Conservation (phyloP, 1,140 invertebrate genomes). For the Piezodorus guildinii region DNA sequence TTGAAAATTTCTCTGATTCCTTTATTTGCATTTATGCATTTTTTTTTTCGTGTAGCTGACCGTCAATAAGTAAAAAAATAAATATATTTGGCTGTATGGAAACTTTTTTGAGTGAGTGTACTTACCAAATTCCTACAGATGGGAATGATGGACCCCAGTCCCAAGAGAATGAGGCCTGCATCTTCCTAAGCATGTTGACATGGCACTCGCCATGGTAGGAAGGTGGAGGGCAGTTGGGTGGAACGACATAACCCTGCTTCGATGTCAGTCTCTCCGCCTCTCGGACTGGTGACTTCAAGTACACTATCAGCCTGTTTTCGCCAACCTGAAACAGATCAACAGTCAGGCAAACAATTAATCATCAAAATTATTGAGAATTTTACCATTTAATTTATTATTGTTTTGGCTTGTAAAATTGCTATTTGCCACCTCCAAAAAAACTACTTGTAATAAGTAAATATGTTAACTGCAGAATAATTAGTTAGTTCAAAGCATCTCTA, state of each 20-base stretch:
- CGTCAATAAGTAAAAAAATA: too few species aligned
- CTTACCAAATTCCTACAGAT: conserved; percentile 80
- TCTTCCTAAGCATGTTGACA: conserved; percentile 88
- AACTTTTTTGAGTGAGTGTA: too few species aligned
- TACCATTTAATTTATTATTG: not conserved
- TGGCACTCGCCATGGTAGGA: conserved; percentile 88
- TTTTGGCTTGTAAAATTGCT: too few species aligned
- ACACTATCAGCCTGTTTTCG: conserved; percentile 36
- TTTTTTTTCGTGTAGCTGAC: too few species aligned
- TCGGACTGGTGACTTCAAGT: conserved; percentile 62
- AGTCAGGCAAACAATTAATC: not conserved
- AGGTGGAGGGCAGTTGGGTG: conserved; percentile 63
- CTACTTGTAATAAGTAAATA: too few species aligned
- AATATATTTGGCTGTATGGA: too few species aligned
- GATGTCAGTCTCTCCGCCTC: conserved; percentile 47
- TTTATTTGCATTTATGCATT: too few species aligned
- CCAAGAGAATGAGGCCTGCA: conserved; percentile 94
- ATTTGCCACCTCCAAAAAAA: too few species aligned
- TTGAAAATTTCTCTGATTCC: too few species aligned
- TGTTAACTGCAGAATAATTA: too few species aligned
- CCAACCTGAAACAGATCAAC: conserved; percentile 35
- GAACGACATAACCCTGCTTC: conserved; percentile 50
- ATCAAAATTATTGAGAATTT: not conserved
- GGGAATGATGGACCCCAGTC: conserved; percentile 97
- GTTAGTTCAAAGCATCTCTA: too few species aligned